Conservation (phyloP, 2,797 vertebrate species). For the Protonibea diacanthus region DNA sequence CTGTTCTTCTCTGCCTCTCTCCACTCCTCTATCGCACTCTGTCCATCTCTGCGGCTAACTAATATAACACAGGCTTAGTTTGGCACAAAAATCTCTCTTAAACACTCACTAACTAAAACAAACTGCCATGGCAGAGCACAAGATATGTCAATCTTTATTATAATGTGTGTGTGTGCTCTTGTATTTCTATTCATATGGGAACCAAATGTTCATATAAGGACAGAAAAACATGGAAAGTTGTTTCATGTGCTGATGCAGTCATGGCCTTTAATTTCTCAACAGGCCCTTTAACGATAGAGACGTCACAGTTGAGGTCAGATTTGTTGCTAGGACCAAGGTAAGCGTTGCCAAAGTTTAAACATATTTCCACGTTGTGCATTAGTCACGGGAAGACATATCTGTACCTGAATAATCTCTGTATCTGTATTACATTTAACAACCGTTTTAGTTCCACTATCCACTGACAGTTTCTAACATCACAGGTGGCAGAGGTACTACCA, state of each 20-base stretch:
- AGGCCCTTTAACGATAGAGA: not conserved
- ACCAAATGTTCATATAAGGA: not conserved
- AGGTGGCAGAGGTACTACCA: not conserved
- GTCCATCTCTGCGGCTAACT: conserved; percentile 33
- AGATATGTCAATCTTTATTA: conserved; percentile 19
- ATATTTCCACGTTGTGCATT: conserved; percentile 2
- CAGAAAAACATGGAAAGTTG: not conserved
- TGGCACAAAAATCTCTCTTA: conserved; percentile 21
- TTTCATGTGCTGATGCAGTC: not conserved
- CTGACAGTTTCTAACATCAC: conserved; percentile 14
- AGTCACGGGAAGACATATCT: conserved; percentile 7
- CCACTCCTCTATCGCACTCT: conserved; percentile 5
- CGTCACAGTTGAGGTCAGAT: not conserved
- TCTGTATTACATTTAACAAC: conserved; percentile 19
- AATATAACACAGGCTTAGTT: conserved; percentile 44
- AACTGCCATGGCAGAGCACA: conserved; percentile 17
- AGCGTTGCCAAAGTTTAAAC: conserved; percentile 3
- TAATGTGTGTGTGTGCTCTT: conserved; percentile 8
- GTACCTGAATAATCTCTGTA: not conserved
- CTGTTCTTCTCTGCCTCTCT: conserved; percentile 15
- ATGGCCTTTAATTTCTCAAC: not conserved
- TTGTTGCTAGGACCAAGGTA: not conserved
- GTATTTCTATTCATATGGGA: conserved; percentile 1
- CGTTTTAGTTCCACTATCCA: not conserved
- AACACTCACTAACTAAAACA: conserved; percentile 29